Base-by-base conservation (phyloP, 2,797 vertebrate species). In the Onychomys torridus region DNA sequence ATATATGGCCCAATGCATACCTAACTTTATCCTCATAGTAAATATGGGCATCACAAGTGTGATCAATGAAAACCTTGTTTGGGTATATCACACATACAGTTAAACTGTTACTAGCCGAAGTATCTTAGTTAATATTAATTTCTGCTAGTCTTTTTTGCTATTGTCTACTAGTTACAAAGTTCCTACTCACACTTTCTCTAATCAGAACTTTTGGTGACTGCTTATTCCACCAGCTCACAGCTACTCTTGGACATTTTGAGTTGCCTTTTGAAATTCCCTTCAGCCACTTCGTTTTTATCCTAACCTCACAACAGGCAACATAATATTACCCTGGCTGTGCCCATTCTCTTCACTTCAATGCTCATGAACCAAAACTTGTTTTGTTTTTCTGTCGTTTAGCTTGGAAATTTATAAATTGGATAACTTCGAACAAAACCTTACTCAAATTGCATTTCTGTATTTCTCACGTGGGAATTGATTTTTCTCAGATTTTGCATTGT, bases 351-450 rank as follows among this genome's bases (percentile, higher is more conserved):
- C 5, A 69, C 16, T 92, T 32, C 69, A 78, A 5, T 81, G 13
- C 77, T 95, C 90, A 61, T 92, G 11, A 8, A 65, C 2, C 9
- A 75, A 85, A 63, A 3, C 13, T 46, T 77, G 8, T 67, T 85
- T 5, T 23, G 1, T 37, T 90, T 85, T 82, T 61, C 65, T 78
- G 6, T 59, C 71, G 14, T 6, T 93, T 94, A 55, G 17, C 14
- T 71, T 84, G 14, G 11, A 87, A 43, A 81, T 87, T 71, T 91
- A 94, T 55, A 86, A 95, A 91, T 46, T 69, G 34, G 37, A 59
- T 63, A 78, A 95, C 5, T 81, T 69, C 11, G 27, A 84, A 67
- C 9, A 90, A 76, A 89, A 83, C 9, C 82, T 83, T 89, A 5
- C 2, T 23, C 25, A 94, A 87, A 89, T 65, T 34, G 86, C 9